Evolutionary conservation across 2,888 invertebrate genomes (phyloP).

Genomic region (Falcaria lacertinaria): DNA sequence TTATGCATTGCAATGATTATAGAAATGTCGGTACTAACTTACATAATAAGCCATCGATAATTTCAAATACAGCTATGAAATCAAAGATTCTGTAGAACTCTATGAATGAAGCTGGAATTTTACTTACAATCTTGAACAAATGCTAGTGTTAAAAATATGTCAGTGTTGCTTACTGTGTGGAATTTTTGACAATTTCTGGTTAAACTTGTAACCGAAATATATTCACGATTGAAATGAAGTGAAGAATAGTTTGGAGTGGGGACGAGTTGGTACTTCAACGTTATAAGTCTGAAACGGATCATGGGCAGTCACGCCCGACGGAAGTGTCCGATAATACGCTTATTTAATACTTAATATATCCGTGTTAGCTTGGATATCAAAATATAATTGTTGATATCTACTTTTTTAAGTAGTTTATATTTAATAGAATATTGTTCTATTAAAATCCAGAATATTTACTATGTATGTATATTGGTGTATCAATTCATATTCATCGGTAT

Average conservation of each 20-base stretch:
- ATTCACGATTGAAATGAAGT: conserved; percentile 9
- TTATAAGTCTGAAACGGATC: conserved; percentile 73
- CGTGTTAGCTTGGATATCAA: conserved; percentile 67
- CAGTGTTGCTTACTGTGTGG: background rate
- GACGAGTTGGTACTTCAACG: conserved; percentile 43
- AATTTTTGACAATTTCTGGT: background rate
- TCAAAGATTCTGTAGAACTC: background rate
- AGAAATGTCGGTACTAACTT: no score
- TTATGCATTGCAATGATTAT: no score
- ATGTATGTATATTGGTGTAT: conserved; percentile 34
- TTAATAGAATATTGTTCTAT: conserved; percentile 46
- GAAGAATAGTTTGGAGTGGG: conserved; percentile 11
- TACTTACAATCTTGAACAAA: background rate
- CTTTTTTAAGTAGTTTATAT: conserved; percentile 61
- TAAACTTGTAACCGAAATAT: background rate
- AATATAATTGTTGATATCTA: conserved; percentile 65
- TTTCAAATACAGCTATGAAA: background rate
- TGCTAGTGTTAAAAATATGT: background rate
- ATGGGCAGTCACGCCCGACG: conserved; percentile 58
- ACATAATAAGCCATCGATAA: no score
- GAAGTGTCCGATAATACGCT: conserved; percentile 76
- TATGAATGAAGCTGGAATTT: background rate
- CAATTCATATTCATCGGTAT: conserved; percentile 40
- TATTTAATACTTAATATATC: conserved; percentile 74
- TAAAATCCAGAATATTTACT: conserved; percentile 41